Evolutionary conservation across 2,888 invertebrate species (phyloP).

Genomic region (Bellardia pandia): DNA sequence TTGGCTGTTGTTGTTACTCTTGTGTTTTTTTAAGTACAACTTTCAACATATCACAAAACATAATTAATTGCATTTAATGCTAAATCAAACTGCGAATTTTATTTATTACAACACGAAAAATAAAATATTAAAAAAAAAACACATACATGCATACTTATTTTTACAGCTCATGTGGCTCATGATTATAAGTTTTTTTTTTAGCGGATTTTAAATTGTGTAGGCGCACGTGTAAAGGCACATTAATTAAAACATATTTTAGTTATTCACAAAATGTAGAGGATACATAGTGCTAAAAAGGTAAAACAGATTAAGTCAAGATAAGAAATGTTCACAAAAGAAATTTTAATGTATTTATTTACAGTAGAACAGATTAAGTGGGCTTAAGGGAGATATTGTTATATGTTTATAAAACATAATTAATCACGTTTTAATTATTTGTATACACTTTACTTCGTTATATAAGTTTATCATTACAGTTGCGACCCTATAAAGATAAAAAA

Average conservation of each 20-base stretch:
- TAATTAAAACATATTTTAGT: constrained; percentile 74
- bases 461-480: too few relatives aligned
- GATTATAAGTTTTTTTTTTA: constrained; percentile 29
- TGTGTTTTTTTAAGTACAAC: constrained; percentile 38
- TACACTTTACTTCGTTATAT: too few relatives aligned
- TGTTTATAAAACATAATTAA: too few relatives aligned
- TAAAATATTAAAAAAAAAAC: constrained; percentile 17
- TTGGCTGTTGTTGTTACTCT: constrained; percentile 6
- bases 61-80: constrained; percentile 75
- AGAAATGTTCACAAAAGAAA: neutral
- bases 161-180: constrained; percentile 41
- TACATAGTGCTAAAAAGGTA: neutral
- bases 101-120: constrained; percentile 74
- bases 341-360: too few relatives aligned
- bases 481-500: too few relatives aligned
- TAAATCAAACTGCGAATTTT: constrained; percentile 76
- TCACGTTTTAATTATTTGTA: too few relatives aligned
- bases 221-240: constrained; percentile 75
- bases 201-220: constrained; percentile 70
- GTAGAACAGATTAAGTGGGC: too few relatives aligned
- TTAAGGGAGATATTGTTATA: too few relatives aligned
- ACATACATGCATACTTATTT: constrained; percentile 6
- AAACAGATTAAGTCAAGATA: constrained; percentile 30
- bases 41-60: constrained; percentile 64
- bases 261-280: neutral